phyloP scores from a whole-genome alignment of 2,888 invertebrate species.

The Drosophila putrida region DNA sequence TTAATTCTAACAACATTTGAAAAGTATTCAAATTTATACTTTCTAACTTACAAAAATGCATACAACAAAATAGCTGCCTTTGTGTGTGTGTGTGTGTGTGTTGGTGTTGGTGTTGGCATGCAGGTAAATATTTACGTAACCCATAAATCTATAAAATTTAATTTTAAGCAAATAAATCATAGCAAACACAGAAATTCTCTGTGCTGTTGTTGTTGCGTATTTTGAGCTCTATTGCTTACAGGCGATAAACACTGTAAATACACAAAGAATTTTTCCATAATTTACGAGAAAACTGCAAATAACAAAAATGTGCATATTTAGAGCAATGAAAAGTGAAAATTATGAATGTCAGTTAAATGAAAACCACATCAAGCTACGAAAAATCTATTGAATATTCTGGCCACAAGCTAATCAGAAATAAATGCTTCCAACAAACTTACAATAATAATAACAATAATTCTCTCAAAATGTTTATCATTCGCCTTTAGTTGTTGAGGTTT shows the following conservation, averaged over 20 bases:
- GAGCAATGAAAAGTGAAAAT: slow-evolving; percentile 62
- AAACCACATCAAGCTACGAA: slow-evolving; percentile 18
- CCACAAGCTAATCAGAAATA: slow-evolving; percentile 35
- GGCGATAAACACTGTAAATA: slow-evolving; percentile 26
- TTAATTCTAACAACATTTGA: background rate
- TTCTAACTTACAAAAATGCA: background rate
- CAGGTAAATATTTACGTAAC: slow-evolving; percentile 48
- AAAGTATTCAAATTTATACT: background rate
- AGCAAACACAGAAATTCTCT: slow-evolving; percentile 29
- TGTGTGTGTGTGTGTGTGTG: background rate
- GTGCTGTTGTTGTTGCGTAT: slow-evolving; percentile 7
- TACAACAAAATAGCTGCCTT: slow-evolving; percentile 7
- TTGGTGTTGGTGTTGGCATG: slow-evolving; percentile 9
- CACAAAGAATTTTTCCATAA: slow-evolving; percentile 31
- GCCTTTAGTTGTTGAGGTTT: slow-evolving; percentile 26
- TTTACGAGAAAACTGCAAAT: slow-evolving; percentile 48
- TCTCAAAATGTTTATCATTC: slow-evolving; percentile 53
- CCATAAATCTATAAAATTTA: slow-evolving; percentile 56
- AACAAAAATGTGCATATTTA: slow-evolving; percentile 26
- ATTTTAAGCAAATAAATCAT: slow-evolving; percentile 69
- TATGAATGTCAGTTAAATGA: slow-evolving; percentile 6
- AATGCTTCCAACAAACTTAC: slow-evolving; percentile 22
- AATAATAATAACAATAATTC: slow-evolving; percentile 51
- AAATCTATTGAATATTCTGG: slow-evolving; percentile 14
- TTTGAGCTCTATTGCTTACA: slow-evolving; percentile 32